phyloP scores from a whole-genome alignment of 2,113 vertebrate genomes.

The Orcinus orca region DNA sequence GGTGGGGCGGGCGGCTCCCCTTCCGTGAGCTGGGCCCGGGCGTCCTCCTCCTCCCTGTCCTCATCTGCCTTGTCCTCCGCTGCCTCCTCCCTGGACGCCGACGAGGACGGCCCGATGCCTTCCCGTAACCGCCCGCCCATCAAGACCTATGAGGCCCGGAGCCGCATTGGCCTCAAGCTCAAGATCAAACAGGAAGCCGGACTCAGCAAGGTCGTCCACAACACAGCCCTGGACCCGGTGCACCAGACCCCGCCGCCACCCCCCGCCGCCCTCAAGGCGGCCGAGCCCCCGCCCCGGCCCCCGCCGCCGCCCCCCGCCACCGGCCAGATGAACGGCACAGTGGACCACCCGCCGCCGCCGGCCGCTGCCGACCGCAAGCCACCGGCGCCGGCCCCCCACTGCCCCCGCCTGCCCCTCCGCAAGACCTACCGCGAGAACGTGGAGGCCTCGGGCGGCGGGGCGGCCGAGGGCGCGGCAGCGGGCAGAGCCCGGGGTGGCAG shows the following conservation, averaged over 20 bases:
- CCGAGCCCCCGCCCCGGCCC: constrained; percentile 62
- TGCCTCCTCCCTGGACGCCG: constrained; percentile 80
- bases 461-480: not conserved
- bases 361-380: constrained; percentile 79
- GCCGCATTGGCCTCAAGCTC: constrained; percentile 93
- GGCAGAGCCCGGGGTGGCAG: constrained; percentile 37
- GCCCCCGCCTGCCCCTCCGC: constrained; percentile 89
- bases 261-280: not conserved
- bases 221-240: constrained; percentile 93
- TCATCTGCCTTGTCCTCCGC: constrained; percentile 88
- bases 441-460: constrained; percentile 53
- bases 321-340: constrained; percentile 89
- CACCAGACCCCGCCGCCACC: constrained; percentile 80
- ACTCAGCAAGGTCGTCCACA: constrained; percentile 94
- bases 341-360: constrained; percentile 83
- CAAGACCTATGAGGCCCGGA: constrained; percentile 95
- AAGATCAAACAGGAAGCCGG: constrained; percentile 97
- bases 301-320: constrained; percentile 51
- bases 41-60: constrained; percentile 72
- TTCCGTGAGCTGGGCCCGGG: constrained; percentile 92
- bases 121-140: constrained; percentile 92
- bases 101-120: constrained; percentile 88
- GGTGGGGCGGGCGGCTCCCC: constrained; percentile 88
- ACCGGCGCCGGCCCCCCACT: constrained; percentile 75
- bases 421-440: constrained; percentile 94